These are phyloP conservation scores for Tromatobia lineatoria DNA, from an alignment of 2,888 invertebrate genomes.

Conservation along the genomic window DNA sequence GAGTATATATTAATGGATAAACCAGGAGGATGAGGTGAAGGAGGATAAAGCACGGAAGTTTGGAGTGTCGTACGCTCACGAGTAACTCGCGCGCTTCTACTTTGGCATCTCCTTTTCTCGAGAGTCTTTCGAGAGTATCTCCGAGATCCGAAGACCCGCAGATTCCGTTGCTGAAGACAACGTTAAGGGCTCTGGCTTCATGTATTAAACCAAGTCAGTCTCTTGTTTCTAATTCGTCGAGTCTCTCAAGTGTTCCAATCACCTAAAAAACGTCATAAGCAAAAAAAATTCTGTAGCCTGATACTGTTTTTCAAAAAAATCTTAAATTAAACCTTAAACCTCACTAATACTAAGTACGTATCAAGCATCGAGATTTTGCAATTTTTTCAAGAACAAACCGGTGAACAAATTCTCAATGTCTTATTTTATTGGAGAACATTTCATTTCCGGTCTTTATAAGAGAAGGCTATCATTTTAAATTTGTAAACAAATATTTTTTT, in stretches of 20 bases:
- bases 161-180: slow-evolving; percentile 3
- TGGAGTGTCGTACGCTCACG: slow-evolving; percentile 39
- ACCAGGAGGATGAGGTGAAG: slow-evolving; percentile 28
- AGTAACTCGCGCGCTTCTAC: slow-evolving; percentile 42
- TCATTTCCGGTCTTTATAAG: too few species aligned
- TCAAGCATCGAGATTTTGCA: too few species aligned
- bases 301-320: too few species aligned
- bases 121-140: slow-evolving; percentile 34
- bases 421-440: too few species aligned
- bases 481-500: too few species aligned
- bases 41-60: slow-evolving; percentile 40
- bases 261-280: too few species aligned
- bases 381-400: too few species aligned
- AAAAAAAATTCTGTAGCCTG: too few species aligned
- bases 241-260: not conserved
- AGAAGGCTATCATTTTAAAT: too few species aligned
- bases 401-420: too few species aligned
- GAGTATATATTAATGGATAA: slow-evolving; percentile 29
- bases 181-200: slow-evolving; percentile 22
- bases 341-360: too few species aligned
- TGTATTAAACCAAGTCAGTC: not conserved
- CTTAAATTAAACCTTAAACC: too few species aligned
- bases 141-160: slow-evolving; percentile 21
- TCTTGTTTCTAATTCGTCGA: not conserved
- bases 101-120: slow-evolving; percentile 25